Base-by-base conservation (phyloP, 2,113 vertebrate genomes). In the Sander lucioperca region DNA sequence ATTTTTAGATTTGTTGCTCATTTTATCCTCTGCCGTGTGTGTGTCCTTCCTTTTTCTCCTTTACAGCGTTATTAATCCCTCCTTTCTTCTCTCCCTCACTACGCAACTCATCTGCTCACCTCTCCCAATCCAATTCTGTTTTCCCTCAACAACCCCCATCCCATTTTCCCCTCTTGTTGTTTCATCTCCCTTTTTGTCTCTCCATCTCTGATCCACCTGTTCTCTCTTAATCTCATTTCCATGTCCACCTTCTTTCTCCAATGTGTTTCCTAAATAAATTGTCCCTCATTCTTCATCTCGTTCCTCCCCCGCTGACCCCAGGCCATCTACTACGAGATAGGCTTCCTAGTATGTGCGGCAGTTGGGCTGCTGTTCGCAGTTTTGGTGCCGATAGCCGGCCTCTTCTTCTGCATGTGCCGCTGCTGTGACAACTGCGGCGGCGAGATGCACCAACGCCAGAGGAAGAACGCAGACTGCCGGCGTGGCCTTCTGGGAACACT, bases 381-480 rank as follows among this genome's bases (percentile, higher is more conserved):
- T 12, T 92, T 99, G 74, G 81, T 98, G 95, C 98, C 98, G 3
- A 48, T 99, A 58, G 96, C 96, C 73, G 98, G 97, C 68, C 92
- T 95, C 77, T 97, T 95, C 95, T 98, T 99, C 88, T 97, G 97
- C 88, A 45, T 98, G 95, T 99, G 98, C 79, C 97, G 98, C 80
- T 99, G 97, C 95, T 97, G 96, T 82, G 97, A 98, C 90, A 99
- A 97, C 95, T 99, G 98, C 45, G 98, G 98, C n/a, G 98, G 98
- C 25, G 97, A 99, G 85, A 97, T 99, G 98, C 98, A 99, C 89
- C 98, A 99, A 88, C 95, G 98, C 54, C 97, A 99, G 95, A 97
- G 96, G 94, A 96, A 96, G 91, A 98, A 97, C n/a, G 96, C 96
- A 0, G 95, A 97, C 87, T 98, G 95, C 90, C 96, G 93, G 77